Percentiles rank a stretch among this genome's conserved stretches.
Conservation (phyloP, 2,888 invertebrate species). For the Exocentrus adspersus region DNA sequence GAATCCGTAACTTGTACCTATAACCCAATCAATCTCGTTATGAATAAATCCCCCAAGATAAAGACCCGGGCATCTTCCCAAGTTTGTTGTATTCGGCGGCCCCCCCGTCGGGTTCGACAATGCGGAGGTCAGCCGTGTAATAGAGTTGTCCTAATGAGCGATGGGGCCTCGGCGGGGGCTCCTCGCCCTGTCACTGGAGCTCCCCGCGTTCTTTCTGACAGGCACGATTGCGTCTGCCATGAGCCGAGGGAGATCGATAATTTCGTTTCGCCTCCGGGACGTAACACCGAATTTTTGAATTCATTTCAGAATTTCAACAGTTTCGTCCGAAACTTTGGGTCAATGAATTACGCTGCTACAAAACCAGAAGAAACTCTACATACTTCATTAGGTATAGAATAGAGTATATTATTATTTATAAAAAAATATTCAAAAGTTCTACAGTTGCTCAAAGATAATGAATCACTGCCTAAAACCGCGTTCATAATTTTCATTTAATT, state of each 20-base stretch:
- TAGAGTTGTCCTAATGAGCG: slow-evolving; percentile 59
- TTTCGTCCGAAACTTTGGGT: too few species aligned
- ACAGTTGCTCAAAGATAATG: too few species aligned
- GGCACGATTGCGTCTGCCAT: slow-evolving; percentile 35
- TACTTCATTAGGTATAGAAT: too few species aligned
- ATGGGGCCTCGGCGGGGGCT: slow-evolving; percentile 50
- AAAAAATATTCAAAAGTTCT: too few species aligned
- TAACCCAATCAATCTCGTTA: slow-evolving; percentile 38
- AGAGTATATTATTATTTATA: too few species aligned
- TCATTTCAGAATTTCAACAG: too few species aligned
- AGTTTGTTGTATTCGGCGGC: slow-evolving; percentile 37
- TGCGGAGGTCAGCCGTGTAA: slow-evolving; percentile 55
- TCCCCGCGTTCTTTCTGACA: slow-evolving; percentile 39
- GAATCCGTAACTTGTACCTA: slow-evolving; percentile 33
- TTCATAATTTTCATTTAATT: too few species aligned
- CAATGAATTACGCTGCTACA: too few species aligned
- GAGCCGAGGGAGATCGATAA: slow-evolving; percentile 21
- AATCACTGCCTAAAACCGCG: too few species aligned
- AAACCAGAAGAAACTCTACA: too few species aligned
- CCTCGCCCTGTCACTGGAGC: slow-evolving; percentile 48
- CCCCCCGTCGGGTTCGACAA: slow-evolving; percentile 53
- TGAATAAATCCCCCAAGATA: slow-evolving; percentile 27
- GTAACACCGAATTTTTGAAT: too few species aligned
- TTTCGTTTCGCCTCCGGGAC: slow-evolving; percentile 11
- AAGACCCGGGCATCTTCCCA: slow-evolving; percentile 31